phyloP scores from a whole-genome alignment of 2,888 invertebrate species.

The Ectropis crepuscularia region DNA sequence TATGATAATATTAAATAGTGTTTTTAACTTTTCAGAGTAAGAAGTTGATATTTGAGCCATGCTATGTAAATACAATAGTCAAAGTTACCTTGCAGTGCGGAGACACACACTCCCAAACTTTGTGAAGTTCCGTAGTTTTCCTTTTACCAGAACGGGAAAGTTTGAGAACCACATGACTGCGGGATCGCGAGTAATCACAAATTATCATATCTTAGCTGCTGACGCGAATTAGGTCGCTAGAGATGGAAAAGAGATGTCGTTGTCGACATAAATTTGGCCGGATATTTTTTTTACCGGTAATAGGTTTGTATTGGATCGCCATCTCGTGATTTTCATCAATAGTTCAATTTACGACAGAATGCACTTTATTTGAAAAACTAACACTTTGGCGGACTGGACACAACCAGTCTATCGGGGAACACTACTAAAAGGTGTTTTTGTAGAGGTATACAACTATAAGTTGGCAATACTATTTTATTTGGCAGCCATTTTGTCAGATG shows the following conservation, averaged over 20 bases:
- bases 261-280: slow-evolving; percentile 1
- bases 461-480: no score
- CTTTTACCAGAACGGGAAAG: slow-evolving; percentile 24
- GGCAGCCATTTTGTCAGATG: no score
- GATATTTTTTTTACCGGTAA: not conserved
- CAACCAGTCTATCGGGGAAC: no score
- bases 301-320: no score
- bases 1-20: no score
- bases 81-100: slow-evolving; percentile 5
- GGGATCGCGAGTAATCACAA: slow-evolving; percentile 28
- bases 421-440: no score
- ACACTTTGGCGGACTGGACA: no score
- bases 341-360: no score
- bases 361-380: no score
- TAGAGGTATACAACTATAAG: no score
- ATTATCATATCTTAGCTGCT: slow-evolving; percentile 30
- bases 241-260: not conserved
- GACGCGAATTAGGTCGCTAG: slow-evolving; percentile 14
- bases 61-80: slow-evolving; percentile 11
- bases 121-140: slow-evolving; percentile 22
- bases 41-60: not conserved
- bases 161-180: slow-evolving; percentile 22
- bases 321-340: no score
- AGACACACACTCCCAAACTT: slow-evolving; percentile 21
- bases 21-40: no score